These are phyloP conservation scores for Helicolenus hilgendorfi DNA, from an alignment of 2,797 vertebrate species.

Conservation along the genomic window DNA sequence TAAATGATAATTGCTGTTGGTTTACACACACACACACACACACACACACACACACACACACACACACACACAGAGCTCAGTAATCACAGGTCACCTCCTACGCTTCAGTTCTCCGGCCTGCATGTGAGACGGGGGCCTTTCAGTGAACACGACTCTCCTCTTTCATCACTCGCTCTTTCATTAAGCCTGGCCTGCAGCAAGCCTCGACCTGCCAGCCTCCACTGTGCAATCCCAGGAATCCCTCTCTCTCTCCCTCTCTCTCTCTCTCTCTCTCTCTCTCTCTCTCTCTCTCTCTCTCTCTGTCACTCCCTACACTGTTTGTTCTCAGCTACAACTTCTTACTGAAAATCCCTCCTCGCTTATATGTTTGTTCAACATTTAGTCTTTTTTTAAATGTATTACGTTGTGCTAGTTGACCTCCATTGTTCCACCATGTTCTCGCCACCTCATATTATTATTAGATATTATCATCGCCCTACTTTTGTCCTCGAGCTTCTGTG, in stretches of 20 bases:
- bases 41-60: background rate
- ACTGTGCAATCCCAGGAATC: constrained; percentile 82
- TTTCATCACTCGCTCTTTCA: constrained; percentile 75
- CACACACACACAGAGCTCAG: constrained; percentile 34
- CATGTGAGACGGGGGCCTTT: constrained; percentile 44
- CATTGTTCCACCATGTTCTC: background rate
- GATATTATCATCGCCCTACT: constrained; percentile 40
- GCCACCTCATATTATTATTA: background rate
- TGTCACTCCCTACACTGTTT: constrained; percentile 1
- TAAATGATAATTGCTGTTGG: constrained; percentile 37
- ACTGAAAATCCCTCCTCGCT: background rate
- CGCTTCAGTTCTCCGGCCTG: constrained; percentile 52
- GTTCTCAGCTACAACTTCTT: background rate
- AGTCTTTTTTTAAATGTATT: background rate
- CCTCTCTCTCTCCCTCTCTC: constrained; percentile 24
- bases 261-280: constrained; percentile 57
- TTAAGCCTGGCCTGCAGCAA: constrained; percentile 72
- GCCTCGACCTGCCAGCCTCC: constrained; percentile 75
- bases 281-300: constrained; percentile 52
- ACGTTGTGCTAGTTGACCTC: background rate
- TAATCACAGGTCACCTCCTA: constrained; percentile 74
- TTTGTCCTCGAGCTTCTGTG: constrained; percentile 44
- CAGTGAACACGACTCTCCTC: constrained; percentile 47
- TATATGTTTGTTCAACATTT: background rate
- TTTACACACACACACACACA: background rate